Percentiles rank a stretch among this genome's conserved stretches.
phyloP scores from a whole-genome alignment of 2,113 vertebrate genomes.

The Thalassoma bifasciatum region DNA sequence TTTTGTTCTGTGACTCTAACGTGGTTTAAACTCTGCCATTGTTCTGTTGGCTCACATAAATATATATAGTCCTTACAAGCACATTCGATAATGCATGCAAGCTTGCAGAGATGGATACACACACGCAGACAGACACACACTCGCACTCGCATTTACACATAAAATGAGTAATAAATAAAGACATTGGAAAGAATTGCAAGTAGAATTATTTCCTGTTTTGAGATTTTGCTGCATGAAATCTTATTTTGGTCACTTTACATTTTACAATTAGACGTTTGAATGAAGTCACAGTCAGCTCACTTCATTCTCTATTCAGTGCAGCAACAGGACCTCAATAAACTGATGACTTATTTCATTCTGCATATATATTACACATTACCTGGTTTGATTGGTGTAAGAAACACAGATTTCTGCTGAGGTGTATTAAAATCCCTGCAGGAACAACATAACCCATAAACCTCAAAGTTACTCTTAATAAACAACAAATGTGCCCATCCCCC shows the following conservation, averaged over 20 bases:
- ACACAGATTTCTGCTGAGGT: neutral
- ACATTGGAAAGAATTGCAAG: neutral
- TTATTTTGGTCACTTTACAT: too few species aligned
- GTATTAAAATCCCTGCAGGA: neutral
- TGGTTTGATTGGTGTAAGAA: neutral
- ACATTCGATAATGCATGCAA: conserved; percentile 53
- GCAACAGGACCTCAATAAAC: neutral
- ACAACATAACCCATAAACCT: too few species aligned
- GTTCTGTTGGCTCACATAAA: conserved; percentile 17
- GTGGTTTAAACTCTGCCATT: conserved; percentile 7
- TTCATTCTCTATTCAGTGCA: neutral
- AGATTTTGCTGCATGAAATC: too few species aligned
- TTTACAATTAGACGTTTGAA: too few species aligned
- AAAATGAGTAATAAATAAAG: conserved; percentile 64
- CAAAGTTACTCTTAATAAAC: too few species aligned
- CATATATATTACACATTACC: neutral
- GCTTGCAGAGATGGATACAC: conserved; percentile 11
- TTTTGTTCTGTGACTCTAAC: neutral
- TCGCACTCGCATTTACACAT: neutral
- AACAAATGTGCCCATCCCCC: too few species aligned
- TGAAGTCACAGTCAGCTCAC: too few species aligned
- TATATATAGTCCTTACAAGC: conserved; percentile 34
- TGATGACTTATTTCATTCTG: neutral
- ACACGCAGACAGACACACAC: conserved; percentile 8
- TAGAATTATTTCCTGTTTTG: too few species aligned